These are phyloP conservation scores for Pampusana beccarii DNA, from an alignment of 2,113 vertebrate species.

Conservation along the genomic window DNA sequence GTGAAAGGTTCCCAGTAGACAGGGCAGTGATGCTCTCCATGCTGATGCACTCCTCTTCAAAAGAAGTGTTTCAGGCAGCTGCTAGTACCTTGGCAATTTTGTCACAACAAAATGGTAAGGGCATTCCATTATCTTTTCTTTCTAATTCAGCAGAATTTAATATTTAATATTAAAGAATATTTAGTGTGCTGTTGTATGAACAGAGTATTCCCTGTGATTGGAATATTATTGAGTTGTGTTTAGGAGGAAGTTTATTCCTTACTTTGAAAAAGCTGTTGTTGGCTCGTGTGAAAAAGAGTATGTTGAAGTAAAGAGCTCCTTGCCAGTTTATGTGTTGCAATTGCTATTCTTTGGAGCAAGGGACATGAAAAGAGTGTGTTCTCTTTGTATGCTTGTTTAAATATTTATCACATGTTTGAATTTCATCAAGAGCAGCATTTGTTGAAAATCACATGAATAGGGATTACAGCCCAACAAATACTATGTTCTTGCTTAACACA, in stretches of 20 bases:
- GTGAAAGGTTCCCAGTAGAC: constrained; percentile 85
- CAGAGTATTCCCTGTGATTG: not conserved
- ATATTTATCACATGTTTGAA: not conserved
- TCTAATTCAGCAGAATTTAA: not conserved
- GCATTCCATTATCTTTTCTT: not conserved
- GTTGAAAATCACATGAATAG: not conserved
- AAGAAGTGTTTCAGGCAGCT: constrained; percentile 87
- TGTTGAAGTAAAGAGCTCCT: not conserved
- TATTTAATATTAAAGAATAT: not conserved
- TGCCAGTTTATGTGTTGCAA: not conserved
- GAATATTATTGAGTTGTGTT: not conserved
- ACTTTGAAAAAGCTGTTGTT: not conserved
- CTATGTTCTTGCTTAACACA: not conserved
- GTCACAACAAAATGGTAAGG: constrained; percentile 84
- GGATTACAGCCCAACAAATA: not conserved
- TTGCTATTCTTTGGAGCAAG: not conserved
- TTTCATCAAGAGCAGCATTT: not conserved
- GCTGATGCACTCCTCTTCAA: constrained; percentile 88
- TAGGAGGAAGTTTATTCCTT: not conserved
- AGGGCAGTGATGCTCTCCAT: constrained; percentile 90
- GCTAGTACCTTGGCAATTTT: constrained; percentile 84
- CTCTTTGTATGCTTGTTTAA: constrained; percentile 6
- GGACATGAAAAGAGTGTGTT: not conserved
- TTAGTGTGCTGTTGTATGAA: not conserved
- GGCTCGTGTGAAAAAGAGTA: not conserved